phyloP scores from a whole-genome alignment of 2,797 vertebrate genomes.

The Aphelocoma californica region DNA sequence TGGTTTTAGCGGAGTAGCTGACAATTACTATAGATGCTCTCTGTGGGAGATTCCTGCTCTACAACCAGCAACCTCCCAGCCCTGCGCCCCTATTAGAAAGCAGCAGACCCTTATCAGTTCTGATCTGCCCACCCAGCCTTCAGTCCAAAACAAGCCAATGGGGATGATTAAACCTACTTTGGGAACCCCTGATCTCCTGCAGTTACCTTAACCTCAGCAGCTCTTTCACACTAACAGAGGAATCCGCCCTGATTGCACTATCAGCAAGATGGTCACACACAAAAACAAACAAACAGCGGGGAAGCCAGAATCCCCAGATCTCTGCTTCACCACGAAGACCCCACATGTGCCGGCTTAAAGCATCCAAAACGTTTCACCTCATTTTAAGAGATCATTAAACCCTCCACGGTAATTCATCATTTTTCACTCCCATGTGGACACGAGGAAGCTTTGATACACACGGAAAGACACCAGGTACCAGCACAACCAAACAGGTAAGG shows the following conservation, averaged over 20 bases:
- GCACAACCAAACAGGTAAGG: background rate
- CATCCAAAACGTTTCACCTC: background rate
- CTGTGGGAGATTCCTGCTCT: background rate
- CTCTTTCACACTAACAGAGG: background rate
- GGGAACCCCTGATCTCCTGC: background rate
- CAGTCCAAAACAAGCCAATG: background rate
- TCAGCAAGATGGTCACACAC: background rate
- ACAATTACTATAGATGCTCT: slow-evolving; percentile 1
- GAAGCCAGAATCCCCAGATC: background rate
- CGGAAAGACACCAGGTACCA: background rate
- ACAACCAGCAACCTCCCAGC: background rate
- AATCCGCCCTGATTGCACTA: background rate
- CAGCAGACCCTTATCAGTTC: background rate
- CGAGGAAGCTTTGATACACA: rapidly evolving
- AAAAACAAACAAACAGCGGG: background rate
- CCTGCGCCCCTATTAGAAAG: background rate
- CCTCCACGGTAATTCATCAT: rapidly evolving
- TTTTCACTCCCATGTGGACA: background rate
- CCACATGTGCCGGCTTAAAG: background rate
- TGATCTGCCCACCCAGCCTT: background rate
- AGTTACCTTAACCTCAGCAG: background rate
- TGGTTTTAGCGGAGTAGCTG: background rate
- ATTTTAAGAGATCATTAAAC: background rate
- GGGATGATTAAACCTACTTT: background rate
- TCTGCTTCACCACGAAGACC: background rate